Evolutionary conservation across 2,888 invertebrate genomes (phyloP).

Genomic region (Andricus quercusramuli): DNA sequence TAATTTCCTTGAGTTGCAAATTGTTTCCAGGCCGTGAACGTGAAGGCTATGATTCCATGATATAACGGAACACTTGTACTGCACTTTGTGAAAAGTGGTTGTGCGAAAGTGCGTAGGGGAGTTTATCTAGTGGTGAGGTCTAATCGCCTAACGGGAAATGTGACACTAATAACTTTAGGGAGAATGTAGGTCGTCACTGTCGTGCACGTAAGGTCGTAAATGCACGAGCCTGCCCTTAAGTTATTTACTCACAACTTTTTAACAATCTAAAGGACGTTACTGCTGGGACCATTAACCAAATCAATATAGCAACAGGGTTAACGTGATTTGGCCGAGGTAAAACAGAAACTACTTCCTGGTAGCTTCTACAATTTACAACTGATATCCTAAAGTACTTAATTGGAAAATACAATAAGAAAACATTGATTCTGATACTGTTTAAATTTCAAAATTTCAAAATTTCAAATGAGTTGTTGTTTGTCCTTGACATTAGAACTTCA

Average conservation of each 20-base stretch:
- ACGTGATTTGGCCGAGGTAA: background rate
- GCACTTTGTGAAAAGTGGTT: conserved; percentile 39
- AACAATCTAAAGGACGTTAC: conserved; percentile 10
- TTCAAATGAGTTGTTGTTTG: conserved; percentile 2
- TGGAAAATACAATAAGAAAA: background rate
- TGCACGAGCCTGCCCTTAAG: conserved; percentile 36
- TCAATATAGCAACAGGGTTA: conserved; percentile 22
- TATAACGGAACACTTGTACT: conserved; percentile 35
- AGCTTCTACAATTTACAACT: background rate
- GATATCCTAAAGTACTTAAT: background rate
- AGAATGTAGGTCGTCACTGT: conserved; percentile 54
- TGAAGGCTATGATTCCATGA: conserved; percentile 24
- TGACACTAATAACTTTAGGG: conserved; percentile 54
- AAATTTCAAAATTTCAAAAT: background rate
- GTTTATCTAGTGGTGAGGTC: conserved; percentile 36
- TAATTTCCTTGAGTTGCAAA: background rate
- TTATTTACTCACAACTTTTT: conserved; percentile 27
- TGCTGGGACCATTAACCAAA: background rate
- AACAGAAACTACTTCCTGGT: conserved; percentile 21
- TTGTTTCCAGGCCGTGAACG: background rate
- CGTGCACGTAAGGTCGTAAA: conserved; percentile 49
- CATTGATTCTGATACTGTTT: background rate
- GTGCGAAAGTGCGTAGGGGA: conserved; percentile 41
- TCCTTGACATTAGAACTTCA: conserved; percentile 12
- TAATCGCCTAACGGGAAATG: conserved; percentile 51